phyloP scores from a whole-genome alignment of 2,888 invertebrate species.

The Lasioglossum morio region DNA sequence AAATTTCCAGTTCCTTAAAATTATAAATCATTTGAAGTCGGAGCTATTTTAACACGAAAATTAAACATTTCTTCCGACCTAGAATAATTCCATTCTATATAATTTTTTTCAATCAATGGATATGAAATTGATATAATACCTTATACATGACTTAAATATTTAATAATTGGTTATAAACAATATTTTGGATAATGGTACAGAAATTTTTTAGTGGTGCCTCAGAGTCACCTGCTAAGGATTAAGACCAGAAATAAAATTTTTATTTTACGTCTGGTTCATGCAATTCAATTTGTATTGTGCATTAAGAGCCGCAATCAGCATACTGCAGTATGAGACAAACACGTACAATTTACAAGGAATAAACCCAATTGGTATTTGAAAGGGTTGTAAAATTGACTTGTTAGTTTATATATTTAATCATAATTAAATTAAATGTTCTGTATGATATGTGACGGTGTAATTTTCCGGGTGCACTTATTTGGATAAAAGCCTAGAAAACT shows the following conservation, averaged over 20 bases:
- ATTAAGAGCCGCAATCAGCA: not conserved
- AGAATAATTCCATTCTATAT: too few relatives aligned
- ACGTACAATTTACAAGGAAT: not conserved
- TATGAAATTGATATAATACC: too few relatives aligned
- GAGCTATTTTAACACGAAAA: too few relatives aligned
- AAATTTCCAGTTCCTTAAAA: not conserved
- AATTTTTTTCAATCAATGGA: too few relatives aligned
- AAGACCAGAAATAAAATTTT: not conserved
- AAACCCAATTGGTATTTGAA: not conserved
- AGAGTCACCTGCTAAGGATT: too few relatives aligned
- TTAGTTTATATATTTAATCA: not conserved
- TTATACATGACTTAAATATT: too few relatives aligned
- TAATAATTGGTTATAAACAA: too few relatives aligned
- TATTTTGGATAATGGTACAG: too few relatives aligned
- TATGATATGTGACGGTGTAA: not conserved
- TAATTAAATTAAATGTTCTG: not conserved
- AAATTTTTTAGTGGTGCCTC: too few relatives aligned
- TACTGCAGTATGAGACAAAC: not conserved
- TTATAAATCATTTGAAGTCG: not conserved
- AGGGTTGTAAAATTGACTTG: not conserved
- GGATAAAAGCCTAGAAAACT: slow-evolving; percentile 18
- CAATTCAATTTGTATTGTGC: not conserved
- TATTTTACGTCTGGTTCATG: not conserved
- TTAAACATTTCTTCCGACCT: too few relatives aligned
- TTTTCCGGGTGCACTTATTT: slow-evolving; percentile 16